These are phyloP conservation scores for Saguinus midas DNA, from an alignment of 2,113 vertebrate genomes.

Conservation along the genomic window DNA sequence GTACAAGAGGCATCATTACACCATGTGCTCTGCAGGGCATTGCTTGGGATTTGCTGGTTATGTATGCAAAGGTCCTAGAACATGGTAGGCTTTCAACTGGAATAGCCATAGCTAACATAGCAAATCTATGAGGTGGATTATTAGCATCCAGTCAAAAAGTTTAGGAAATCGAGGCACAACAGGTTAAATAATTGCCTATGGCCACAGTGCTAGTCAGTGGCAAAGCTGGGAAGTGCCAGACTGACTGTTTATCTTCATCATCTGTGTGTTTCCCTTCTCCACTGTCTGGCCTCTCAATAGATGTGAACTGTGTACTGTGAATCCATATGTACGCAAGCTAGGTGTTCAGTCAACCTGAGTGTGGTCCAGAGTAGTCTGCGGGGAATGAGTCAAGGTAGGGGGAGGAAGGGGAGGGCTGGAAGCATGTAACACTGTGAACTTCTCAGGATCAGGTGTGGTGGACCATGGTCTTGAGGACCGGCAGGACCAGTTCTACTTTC, in stretches of 20 bases:
- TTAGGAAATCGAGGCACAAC: not conserved
- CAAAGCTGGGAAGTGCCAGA: not conserved
- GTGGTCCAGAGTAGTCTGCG: no score
- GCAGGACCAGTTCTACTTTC: not conserved
- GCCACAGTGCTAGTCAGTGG: not conserved
- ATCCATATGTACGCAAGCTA: not conserved
- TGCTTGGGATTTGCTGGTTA: not conserved
- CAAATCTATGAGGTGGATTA: not conserved
- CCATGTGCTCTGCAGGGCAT: not conserved
- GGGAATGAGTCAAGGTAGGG: not conserved
- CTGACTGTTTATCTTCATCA: not conserved
- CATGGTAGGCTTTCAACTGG: not conserved
- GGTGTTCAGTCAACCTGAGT: not conserved
- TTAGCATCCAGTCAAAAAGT: not conserved
- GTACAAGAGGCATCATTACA: rapidly evolving
- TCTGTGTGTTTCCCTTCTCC: not conserved
- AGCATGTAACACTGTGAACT: not conserved
- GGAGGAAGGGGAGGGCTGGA: no score
- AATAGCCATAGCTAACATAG: not conserved
- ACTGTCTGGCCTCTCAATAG: rapidly evolving
- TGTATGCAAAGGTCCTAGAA: not conserved
- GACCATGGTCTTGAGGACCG: not conserved
- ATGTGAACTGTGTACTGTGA: not conserved
- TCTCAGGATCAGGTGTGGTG: not conserved
- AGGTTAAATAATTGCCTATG: not conserved